Evolutionary conservation across 92 coral and sea anemone species (phyloP).

Genomic region (Phymanthus crucifer): DNA sequence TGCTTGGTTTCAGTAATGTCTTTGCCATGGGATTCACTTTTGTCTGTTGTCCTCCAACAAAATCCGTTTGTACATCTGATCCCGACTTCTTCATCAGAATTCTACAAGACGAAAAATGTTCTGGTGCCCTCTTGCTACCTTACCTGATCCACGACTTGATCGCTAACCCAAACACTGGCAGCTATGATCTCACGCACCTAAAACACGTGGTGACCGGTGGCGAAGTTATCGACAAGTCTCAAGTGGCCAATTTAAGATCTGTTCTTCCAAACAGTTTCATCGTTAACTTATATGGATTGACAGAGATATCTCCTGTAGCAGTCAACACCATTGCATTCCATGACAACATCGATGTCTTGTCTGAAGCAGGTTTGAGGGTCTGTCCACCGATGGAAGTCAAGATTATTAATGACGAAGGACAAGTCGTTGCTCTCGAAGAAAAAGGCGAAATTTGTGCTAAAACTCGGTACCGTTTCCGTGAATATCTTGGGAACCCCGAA

Average conservation of each 20-base stretch:
- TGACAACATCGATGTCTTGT: neutral
- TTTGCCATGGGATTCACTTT: constrained; percentile 37
- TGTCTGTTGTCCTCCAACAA: constrained; percentile 37
- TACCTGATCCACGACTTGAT: constrained; percentile 32
- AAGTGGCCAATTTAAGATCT: neutral
- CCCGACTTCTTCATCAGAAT: constrained; percentile 23
- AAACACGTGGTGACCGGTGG: constrained; percentile 20
- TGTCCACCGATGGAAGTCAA: constrained; percentile 11
- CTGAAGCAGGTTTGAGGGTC: constrained; percentile 11
- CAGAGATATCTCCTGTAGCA: neutral
- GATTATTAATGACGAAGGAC: constrained; percentile 10
- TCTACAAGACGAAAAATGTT: constrained; percentile 39
- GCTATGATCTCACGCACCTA: constrained; percentile 15
- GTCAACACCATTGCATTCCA: neutral
- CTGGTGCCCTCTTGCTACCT: constrained; percentile 25
- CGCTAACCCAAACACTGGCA: neutral
- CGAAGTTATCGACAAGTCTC: constrained; percentile 1
- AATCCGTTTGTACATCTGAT: constrained; percentile 25
- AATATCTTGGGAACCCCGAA: constrained; percentile 1
- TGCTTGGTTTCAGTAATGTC: constrained; percentile 27
- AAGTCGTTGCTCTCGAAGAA: neutral
- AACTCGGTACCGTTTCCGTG: neutral
- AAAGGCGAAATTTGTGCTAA: constrained; percentile 23
- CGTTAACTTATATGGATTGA: neutral
- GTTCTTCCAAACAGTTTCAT: neutral